Percentiles rank a stretch among this genome's conserved stretches.
phyloP scores from a whole-genome alignment of 2,113 vertebrate species.

The Periophthalmodon schlosseri region DNA sequence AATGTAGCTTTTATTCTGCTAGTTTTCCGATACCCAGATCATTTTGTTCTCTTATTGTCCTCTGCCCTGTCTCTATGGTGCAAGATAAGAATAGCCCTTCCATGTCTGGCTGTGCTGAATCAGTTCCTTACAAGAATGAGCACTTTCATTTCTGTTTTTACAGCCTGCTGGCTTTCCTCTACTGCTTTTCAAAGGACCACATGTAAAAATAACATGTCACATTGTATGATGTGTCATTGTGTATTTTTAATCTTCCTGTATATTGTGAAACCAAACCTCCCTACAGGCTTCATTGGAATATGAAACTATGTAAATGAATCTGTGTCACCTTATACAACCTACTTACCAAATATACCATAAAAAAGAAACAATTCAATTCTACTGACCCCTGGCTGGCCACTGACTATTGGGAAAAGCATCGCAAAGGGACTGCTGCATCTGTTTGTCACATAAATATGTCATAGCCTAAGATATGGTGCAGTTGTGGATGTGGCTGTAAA shows the following conservation, averaged over 20 bases:
- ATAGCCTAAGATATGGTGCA: too few relatives aligned
- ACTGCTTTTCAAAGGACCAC: neutral
- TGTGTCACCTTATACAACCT: too few relatives aligned
- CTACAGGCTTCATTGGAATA: neutral
- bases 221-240: neutral
- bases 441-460: too few relatives aligned
- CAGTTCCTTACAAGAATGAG: slow-evolving; percentile 70
- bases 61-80: neutral
- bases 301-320: too few relatives aligned
- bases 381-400: too few relatives aligned
- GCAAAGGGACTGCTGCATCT: too few relatives aligned
- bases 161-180: slow-evolving; percentile 14
- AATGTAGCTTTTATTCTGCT: too few relatives aligned
- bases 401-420: too few relatives aligned
- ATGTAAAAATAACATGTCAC: neutral
- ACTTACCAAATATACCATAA: too few relatives aligned
- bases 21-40: neutral
- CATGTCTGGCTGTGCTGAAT: slow-evolving; percentile 38
- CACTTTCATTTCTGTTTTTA: slow-evolving; percentile 71
- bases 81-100: slow-evolving; percentile 39
- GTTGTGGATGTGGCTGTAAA: neutral
- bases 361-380: too few relatives aligned
- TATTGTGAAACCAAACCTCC: neutral
- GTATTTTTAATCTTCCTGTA: neutral
- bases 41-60: neutral